Evolutionary conservation across 2,888 invertebrate genomes (phyloP), one percentile per base, ranked within the genome.

Genomic region (Caenorhabditis sp.): DNA sequence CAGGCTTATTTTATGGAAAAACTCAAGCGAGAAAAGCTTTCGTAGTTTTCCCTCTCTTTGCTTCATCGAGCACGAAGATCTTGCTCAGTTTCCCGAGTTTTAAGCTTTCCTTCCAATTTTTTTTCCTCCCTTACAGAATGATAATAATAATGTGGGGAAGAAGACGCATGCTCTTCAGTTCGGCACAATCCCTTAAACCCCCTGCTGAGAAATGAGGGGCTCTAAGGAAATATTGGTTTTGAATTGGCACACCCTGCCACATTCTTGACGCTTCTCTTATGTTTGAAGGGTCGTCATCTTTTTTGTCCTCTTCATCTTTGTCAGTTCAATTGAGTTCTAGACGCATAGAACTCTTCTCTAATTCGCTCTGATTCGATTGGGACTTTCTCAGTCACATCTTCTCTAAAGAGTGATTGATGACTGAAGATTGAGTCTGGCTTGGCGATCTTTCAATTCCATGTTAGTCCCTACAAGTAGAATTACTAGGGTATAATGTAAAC

Each of bases 141-240:
- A 61, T 59, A 35, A 72, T 47, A 44, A 26, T 49, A 24, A 51
- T 28, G 14, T 24, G 47, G 31, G 19, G 28, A 44, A 26, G 54
- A 54, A 31, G 26, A 54, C 54, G 26, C 14, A 12, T 69, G 41
- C 61, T 68, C 58, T 68, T 69, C 77, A 47, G 44, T 44, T 66
- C 64, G 12, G 51, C 63, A 47, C 47, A 77, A 77, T 77, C 69
- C 61, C 35, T 59, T 77, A 77, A 76, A 69, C 69, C 77, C 69
- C 19, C 44, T 26, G 28, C 7, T 47, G 28, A 14, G 26, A 31
- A 51, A 35, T 28, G 24, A 56, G 51, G 49, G 75, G 28, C 44
- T 63, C 61, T 63, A 28, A 47, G 69, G 70, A 77, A 70, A 77
- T 77, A 77, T 77, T 77, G 69, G 77, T 77, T 77, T 77, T 77